Conservation (phyloP, 2,888 invertebrate species). For the Fissipunctia ypsillon region DNA sequence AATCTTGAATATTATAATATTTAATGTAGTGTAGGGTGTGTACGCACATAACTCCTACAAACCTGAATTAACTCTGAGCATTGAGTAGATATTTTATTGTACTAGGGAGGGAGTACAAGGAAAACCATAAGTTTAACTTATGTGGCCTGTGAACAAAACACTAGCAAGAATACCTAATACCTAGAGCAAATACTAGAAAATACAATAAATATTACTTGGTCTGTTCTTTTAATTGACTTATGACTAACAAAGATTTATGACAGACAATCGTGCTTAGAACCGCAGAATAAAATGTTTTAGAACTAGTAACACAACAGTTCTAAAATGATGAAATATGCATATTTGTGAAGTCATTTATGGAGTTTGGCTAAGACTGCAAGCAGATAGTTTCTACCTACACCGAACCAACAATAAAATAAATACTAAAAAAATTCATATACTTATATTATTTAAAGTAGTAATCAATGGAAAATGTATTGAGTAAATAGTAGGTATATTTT, state of each 20-base stretch:
- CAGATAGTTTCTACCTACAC: too few relatives aligned
- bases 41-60: background rate
- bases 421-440: too few relatives aligned
- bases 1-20: background rate
- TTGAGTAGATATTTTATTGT: too few relatives aligned
- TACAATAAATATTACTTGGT: background rate
- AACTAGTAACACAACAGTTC: background rate
- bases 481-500: too few relatives aligned
- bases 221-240: conserved; percentile 17
- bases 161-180: background rate
- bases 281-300: conserved; percentile 3
- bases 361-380: too few relatives aligned
- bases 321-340: conserved; percentile 12
- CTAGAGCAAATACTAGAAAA: conserved; percentile 6
- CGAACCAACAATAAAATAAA: too few relatives aligned
- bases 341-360: conserved; percentile 4
- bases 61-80: background rate
- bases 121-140: background rate
- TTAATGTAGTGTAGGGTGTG: background rate
- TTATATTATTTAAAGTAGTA: too few relatives aligned
- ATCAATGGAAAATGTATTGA: too few relatives aligned
- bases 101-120: background rate
- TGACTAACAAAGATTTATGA: conserved; percentile 12
- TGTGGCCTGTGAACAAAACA: background rate
- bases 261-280: background rate